Percentiles rank a stretch among this genome's conserved stretches.
phyloP scores from a whole-genome alignment of 2,797 vertebrate genomes.

The Lerista edwardsae region DNA sequence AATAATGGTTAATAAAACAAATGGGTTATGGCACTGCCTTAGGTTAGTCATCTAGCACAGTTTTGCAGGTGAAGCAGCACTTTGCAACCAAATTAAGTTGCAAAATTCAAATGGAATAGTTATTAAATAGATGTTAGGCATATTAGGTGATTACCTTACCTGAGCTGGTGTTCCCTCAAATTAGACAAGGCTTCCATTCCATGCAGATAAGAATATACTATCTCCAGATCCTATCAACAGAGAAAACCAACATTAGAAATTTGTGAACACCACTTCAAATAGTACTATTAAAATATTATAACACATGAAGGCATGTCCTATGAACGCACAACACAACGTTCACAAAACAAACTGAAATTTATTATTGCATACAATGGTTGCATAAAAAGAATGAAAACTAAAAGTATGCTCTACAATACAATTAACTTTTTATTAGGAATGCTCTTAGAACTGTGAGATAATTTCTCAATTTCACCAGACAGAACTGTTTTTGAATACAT shows the following conservation, averaged over 20 bases:
- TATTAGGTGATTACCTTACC: constrained; percentile 76
- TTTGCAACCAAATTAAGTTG: not conserved
- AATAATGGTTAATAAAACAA: not conserved
- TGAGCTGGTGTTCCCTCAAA: constrained; percentile 94
- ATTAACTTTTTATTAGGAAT: not conserved
- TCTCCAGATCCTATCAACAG: constrained; percentile 91
- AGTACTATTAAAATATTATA: not conserved
- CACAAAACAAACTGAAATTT: not conserved
- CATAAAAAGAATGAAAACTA: not conserved
- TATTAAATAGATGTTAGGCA: constrained; percentile 1
- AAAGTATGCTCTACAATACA: not conserved
- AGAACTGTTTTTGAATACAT: not conserved
- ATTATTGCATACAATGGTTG: not conserved
- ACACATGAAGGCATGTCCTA: not conserved
- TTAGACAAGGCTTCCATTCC: constrained; percentile 99
- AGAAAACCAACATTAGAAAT: constrained; percentile 57
- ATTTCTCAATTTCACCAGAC: not conserved
- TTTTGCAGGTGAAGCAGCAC: constrained; percentile 1
- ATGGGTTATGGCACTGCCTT: not conserved
- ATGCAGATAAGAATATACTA: constrained; percentile 97
- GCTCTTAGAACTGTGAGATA: not conserved
- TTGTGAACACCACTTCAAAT: constrained; percentile 33
- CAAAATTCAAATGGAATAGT: not conserved
- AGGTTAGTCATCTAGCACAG: not conserved
- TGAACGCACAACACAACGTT: not conserved